phyloP scores from a whole-genome alignment of 2,113 vertebrate species.

The Gallinago media region DNA sequence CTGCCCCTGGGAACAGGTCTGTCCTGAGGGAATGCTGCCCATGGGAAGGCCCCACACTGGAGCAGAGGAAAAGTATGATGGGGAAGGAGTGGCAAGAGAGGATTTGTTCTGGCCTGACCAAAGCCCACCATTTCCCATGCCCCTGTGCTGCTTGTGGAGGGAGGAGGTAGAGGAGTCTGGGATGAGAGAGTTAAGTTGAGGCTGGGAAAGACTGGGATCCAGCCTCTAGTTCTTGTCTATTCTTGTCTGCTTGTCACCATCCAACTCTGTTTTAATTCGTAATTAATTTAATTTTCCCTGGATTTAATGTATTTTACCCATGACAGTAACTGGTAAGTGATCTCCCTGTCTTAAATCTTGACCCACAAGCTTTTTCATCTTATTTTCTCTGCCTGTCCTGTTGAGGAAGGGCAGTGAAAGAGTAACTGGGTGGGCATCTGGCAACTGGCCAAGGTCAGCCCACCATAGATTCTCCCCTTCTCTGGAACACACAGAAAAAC shows the following conservation, averaged over 20 bases:
- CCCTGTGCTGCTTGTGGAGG: fast-evolving
- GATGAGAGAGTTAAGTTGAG: not conserved
- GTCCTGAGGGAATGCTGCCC: not conserved
- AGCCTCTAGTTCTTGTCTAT: not conserved
- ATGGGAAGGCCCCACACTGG: not conserved
- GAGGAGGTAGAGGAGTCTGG: fast-evolving
- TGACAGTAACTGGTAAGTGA: not conserved
- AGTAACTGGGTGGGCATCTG: not conserved
- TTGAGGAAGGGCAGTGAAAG: not conserved
- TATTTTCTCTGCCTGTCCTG: not conserved
- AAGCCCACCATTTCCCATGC: not conserved
- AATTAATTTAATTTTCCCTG: not conserved
- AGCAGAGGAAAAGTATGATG: fast-evolving
- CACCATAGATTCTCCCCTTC: not conserved
- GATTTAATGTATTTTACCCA: fast-evolving
- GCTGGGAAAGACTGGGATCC: fast-evolving
- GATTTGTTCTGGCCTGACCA: fast-evolving
- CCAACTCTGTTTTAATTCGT: not conserved
- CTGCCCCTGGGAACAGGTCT: not conserved
- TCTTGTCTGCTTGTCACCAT: not conserved
- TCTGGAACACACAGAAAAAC: not conserved
- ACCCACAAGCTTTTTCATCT: fast-evolving
- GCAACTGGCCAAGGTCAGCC: not conserved
- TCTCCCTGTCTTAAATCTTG: fast-evolving
- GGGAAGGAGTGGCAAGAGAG: not conserved